Conservation (phyloP, 1,140 invertebrate genomes). For the Bombus breviceps region DNA sequence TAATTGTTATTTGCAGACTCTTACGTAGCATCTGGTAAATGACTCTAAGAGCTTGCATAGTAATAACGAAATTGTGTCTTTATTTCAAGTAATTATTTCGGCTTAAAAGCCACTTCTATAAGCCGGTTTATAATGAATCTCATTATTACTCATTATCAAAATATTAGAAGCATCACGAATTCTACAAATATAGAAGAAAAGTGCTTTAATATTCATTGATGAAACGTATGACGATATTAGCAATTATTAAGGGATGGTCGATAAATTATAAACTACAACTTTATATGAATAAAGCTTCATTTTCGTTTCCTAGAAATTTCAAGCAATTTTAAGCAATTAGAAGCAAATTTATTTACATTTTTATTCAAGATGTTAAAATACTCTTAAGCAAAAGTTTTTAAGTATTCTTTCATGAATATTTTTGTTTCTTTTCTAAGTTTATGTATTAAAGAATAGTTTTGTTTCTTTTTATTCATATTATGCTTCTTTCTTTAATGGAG, state of each 20-base stretch:
- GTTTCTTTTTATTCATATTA: neutral
- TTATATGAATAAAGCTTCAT: neutral
- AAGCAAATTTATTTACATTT: neutral
- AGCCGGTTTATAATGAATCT: neutral
- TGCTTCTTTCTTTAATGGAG: neutral
- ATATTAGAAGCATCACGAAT: neutral
- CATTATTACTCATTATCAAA: neutral
- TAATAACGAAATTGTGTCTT: neutral
- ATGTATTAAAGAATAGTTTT: no score
- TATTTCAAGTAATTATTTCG: constrained; percentile 11
- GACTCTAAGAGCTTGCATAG: neutral
- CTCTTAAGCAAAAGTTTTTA: neutral
- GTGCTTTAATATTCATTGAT: neutral
- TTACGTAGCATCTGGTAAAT: neutral
- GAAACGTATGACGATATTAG: neutral
- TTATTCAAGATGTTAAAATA: neutral
- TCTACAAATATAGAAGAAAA: neutral
- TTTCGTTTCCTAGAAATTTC: neutral
- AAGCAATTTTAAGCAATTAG: no score
- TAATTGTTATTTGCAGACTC: no score
- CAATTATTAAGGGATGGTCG: neutral
- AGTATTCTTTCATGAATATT: neutral
- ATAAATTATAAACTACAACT: neutral
- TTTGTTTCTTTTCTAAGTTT: neutral
- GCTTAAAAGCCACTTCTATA: neutral